Base-by-base conservation (phyloP, 1,140 invertebrate species). In the Drosophila ironensis region DNA sequence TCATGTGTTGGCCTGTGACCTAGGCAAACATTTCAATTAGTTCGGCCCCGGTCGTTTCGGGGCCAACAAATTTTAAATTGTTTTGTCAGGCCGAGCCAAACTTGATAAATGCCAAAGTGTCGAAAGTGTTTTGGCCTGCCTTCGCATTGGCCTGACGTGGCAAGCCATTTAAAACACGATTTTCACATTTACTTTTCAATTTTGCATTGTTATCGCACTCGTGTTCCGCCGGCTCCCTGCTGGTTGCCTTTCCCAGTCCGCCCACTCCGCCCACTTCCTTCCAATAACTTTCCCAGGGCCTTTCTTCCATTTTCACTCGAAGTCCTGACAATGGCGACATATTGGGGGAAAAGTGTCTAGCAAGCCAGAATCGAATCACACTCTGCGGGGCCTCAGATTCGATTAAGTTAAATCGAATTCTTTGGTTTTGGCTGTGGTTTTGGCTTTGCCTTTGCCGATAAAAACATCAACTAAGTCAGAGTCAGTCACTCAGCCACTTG, bases 111-210 rank as follows among this genome's bases (percentile, higher is more conserved):
- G 75, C 75, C 76, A 78, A 74, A 80, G 64, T 74, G 64, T 64
- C 60, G 60, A 64, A 64, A 63, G 60, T 63, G 60, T 64, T 63
- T 48, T 64, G n/a, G n/a, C n/a, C n/a, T n/a, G 42, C 56, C 56
- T n/a, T 57, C 25, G 51, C 51, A 60, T 42, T 33, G 44, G 69
- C 19, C 70, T 78, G 74, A 77, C 74, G 70, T 69, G 42, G 51
- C 71, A 71, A 67, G 60, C n/a, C 76, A 80, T 81, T 78, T 80
- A 81, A 80, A 80, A 80, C 76, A 80, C 76, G 76, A 81, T 80
- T 80, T 80, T 80, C 76, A 67, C 76, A 80, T 80, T 80, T 81
- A 75, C 72, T 68, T 80, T 71, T 75, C 76, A 80, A 81, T 80
- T 81, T 66, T 51, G 33, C 71, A 66, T 74, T 78, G 63, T 53